Base-by-base conservation (phyloP, 2,888 invertebrate species). In the Auanema sp. region DNA sequence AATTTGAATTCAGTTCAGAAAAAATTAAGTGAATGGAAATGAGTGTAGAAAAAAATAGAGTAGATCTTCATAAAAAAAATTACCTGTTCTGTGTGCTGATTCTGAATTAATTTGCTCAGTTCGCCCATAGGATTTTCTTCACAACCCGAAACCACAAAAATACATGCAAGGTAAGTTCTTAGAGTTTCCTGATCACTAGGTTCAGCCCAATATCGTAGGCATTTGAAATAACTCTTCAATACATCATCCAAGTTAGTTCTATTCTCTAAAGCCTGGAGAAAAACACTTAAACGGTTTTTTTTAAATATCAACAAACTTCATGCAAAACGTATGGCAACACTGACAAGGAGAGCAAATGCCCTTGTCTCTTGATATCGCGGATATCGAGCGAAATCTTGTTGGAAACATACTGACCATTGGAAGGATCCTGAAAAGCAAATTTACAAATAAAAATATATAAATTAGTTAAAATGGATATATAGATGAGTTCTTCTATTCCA, bases 161-260 rank as follows among this genome's bases (percentile, higher is more conserved):
- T 81, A 79, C 86, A 87, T 16, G 85, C 85, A 11, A 87, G 71
- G 75, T 85, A 87, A 58, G 86, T 84, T 51, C 84, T 91, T 0
- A 93, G 91, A 83, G 93, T 97, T 86, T 98, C 98, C 87, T 97
- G 96, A 40, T 62, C 62, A 40, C 14, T 57, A 2, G 75, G 75
- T 50, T 72, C 74, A 8, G 71, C 61, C 54, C 71, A 73, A 57
- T 65, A 43, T 0, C 18, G 25, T 24, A 73, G 41, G 41, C 65
- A 69, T 23, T 70, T 59, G 1, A 56, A 47, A 44, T 55, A 65
- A 24, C 41, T 41, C 2, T 41, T 16, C 11, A 60, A 18, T 11
- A 40, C 53, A 23, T 68, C 59, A 1, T 53, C 50, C 33, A 69
- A 51, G 33, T 60, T 58, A 0, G 58, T 21, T 12, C 49, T 40